Conservation (phyloP, 2,888 invertebrate species). For the Zaprionus obscuricornis region DNA sequence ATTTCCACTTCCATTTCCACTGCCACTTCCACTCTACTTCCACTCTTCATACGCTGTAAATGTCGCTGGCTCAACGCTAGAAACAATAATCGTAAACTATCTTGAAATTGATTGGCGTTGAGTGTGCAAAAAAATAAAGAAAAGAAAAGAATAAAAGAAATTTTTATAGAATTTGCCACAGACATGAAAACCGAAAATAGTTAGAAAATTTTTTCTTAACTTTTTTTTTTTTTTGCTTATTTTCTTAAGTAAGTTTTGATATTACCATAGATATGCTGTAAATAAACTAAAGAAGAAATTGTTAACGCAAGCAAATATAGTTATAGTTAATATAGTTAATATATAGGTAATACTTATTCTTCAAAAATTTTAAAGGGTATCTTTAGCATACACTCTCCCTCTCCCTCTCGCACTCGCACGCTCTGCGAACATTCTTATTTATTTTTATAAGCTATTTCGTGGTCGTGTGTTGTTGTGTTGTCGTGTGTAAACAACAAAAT, state of each 20-base stretch:
- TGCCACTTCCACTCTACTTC: neutral
- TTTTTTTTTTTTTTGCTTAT: constrained; percentile 1
- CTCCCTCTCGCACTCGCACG: too few relatives aligned
- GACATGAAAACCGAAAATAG: constrained; percentile 56
- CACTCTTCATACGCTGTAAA: constrained; percentile 36
- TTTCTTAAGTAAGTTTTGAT: constrained; percentile 10
- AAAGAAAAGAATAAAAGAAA: constrained; percentile 29
- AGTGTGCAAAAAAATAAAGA: constrained; percentile 42
- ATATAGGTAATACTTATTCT: too few relatives aligned
- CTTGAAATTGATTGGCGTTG: constrained; percentile 70
- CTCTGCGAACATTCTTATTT: constrained; percentile 21
- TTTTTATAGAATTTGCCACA: constrained; percentile 58
- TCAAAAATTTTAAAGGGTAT: too few relatives aligned
- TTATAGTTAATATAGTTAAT: too few relatives aligned
- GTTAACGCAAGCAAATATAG: too few relatives aligned
- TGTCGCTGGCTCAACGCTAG: constrained; percentile 19
- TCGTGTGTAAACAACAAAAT: constrained; percentile 63
- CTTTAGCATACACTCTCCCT: too few relatives aligned
- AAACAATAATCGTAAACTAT: constrained; percentile 72
- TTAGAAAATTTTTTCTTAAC: constrained; percentile 24
- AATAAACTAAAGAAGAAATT: too few relatives aligned
- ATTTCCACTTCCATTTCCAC: constrained; percentile 24
- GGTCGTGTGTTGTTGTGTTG: too few relatives aligned
- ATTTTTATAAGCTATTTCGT: constrained; percentile 6
- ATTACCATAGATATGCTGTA: neutral